These are phyloP conservation scores for Brachyrhaphis roseni DNA, from an alignment of 2,797 vertebrate species.

Conservation along the genomic window DNA sequence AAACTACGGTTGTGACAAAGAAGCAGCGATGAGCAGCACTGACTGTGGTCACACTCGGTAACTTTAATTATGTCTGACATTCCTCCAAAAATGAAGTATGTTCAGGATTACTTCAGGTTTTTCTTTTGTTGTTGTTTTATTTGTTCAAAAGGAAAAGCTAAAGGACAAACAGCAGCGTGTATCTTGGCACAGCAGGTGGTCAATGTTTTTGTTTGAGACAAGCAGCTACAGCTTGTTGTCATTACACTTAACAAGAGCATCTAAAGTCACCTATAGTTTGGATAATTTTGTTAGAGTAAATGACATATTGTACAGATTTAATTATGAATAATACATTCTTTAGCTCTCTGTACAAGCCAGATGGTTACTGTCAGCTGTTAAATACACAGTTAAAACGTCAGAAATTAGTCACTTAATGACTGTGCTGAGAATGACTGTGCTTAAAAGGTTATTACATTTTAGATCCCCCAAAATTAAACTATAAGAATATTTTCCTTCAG, in stretches of 20 bases:
- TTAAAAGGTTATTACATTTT: not conserved
- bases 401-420: not conserved
- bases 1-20: not conserved
- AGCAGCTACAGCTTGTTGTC: not conserved
- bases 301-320: not conserved
- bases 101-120: not conserved
- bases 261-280: not conserved
- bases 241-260: not conserved
- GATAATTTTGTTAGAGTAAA: not conserved
- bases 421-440: not conserved
- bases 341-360: not conserved
- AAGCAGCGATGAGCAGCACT: not conserved
- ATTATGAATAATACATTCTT: not conserved
- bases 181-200: not conserved
- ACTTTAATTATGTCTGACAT: not conserved
- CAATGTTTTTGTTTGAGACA: not conserved
- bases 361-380: not conserved
- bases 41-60: not conserved
- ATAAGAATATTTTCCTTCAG: not conserved
- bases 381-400: not conserved
- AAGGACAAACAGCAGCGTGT: not conserved
- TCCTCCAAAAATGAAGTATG: not conserved
- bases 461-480: not conserved
- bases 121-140: too few relatives aligned
- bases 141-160: not conserved